A percentile compares a stretch with the other conserved stretches of the same genome.
These are phyloP conservation scores for Hetaerina titia DNA, from an alignment of 2,888 invertebrate species.

Conservation along the genomic window DNA sequence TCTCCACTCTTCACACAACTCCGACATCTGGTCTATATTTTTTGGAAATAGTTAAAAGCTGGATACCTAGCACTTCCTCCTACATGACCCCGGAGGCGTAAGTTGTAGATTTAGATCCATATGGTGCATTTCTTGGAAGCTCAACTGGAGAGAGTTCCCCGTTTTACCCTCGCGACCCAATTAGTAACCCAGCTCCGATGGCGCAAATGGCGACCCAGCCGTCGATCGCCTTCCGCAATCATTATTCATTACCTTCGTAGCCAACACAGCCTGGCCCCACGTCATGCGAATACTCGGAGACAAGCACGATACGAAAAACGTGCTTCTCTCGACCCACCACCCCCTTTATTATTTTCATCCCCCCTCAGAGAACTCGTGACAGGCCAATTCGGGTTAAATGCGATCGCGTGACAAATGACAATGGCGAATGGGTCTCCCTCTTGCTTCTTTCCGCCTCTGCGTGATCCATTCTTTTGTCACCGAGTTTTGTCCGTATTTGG, in stretches of 20 bases:
- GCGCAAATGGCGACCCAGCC: background rate
- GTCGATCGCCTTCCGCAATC: background rate
- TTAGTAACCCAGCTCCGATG: background rate
- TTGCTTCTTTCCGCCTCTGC: background rate
- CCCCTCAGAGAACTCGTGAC: background rate
- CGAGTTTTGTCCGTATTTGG: background rate
- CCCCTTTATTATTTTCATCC: no score
- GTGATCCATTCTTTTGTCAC: background rate
- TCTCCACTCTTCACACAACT: no score
- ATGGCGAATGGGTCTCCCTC: background rate
- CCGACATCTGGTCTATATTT: no score
- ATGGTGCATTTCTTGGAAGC: no score
- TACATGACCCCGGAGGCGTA: no score
- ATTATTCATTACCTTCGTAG: background rate
- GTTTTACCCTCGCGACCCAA: no score
- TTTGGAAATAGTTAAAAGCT: no score
- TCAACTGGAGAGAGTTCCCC: no score
- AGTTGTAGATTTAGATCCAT: no score
- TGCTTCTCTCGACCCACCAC: no score
- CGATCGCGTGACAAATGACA: constrained; percentile 10
- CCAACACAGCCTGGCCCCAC: background rate
- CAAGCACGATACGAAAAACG: background rate
- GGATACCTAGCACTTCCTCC: no score
- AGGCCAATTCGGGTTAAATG: background rate
- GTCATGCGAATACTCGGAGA: background rate